phyloP scores from a whole-genome alignment of 2,888 invertebrate genomes.

The Sabatieria punctata region DNA sequence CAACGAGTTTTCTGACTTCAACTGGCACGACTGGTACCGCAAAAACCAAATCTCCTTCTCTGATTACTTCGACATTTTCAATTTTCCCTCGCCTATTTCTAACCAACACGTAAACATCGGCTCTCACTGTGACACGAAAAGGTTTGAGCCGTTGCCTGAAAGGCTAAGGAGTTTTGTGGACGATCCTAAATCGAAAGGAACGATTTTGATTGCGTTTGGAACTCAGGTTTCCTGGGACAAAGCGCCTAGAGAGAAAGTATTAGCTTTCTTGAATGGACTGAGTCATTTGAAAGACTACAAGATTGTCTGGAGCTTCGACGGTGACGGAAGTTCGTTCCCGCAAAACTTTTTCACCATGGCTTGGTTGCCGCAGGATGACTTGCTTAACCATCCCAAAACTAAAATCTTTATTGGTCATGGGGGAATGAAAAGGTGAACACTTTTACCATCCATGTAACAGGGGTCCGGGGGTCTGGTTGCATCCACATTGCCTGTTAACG shows the following conservation, averaged over 20 bases:
- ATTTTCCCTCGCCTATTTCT: no score
- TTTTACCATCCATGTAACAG: no score
- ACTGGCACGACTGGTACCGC: no score
- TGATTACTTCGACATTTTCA: no score
- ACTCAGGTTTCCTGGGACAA: slow-evolving; percentile 11
- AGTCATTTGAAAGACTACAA: slow-evolving; percentile 3
- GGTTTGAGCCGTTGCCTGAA: no score
- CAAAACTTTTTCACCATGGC: slow-evolving; percentile 10
- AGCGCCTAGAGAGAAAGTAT: slow-evolving; percentile 7
- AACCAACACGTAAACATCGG: no score
- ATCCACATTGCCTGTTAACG: no score
- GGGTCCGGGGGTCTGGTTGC: no score
- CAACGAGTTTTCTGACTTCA: no score
- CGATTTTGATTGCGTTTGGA: slow-evolving; percentile 14
- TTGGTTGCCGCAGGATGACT: slow-evolving; percentile 15
- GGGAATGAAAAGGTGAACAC: slow-evolving; percentile 17
- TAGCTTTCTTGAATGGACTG: slow-evolving; percentile 1
- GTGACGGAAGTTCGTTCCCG: slow-evolving; percentile 1
- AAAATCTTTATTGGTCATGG: slow-evolving; percentile 13
- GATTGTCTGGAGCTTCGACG: slow-evolving; percentile 12
- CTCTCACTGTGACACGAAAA: no score
- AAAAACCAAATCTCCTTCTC: no score
- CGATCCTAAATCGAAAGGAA: slow-evolving; percentile 12
- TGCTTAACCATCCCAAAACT: slow-evolving; percentile 14
- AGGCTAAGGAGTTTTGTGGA: no score